Evolutionary conservation across 2,888 invertebrate genomes (phyloP), one percentile per base, ranked within the genome.

Genomic region (Scaptomyza cyrtandrae): DNA sequence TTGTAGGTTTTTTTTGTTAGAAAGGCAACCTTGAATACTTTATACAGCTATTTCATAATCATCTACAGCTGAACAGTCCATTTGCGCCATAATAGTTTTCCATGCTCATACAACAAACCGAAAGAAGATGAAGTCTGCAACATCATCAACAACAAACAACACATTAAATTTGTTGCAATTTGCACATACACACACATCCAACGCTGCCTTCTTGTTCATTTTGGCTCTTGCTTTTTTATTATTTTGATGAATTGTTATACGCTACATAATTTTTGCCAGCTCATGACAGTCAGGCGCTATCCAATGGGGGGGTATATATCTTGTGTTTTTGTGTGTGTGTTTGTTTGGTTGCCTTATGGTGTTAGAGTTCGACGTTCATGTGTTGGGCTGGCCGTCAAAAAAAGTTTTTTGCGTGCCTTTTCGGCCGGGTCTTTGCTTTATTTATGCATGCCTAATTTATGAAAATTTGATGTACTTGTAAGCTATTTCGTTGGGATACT

Each of bases 401-500:
- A 82, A 82, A 80, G 82, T 82, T 53, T 31, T 33, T 33, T 33
- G 33, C 19, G 31, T 55, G 75, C 61, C 58, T 55, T 66, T 66
- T 59, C n/a, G 39, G 45, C 54, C 37, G 27, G 56, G 48, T 62
- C 70, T 64, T 79, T 54, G 71, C 75, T 75, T 72, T 81, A 82
- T 86, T 84, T 86, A 87, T 87, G 82, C 78, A 87, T 86, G 80
- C 82, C 85, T 87, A 85, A 85, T 87, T 85, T 85, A 85, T 85
- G 85, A 85, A 85, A 85, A 87, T 87, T 87, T 85, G 82, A 87
- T 85, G 85, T 85, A 85, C 87, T 87, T 83, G 83, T 83, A 80
- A 85, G 87, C 87, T 77, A 82, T 80, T 87, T 85, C 84, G 81
- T 79, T 84, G 81, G 79, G 77, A 83, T 83, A 86, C 83, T 83